Base-by-base conservation (phyloP, 2,113 vertebrate species). In the Notechis scutatus region DNA sequence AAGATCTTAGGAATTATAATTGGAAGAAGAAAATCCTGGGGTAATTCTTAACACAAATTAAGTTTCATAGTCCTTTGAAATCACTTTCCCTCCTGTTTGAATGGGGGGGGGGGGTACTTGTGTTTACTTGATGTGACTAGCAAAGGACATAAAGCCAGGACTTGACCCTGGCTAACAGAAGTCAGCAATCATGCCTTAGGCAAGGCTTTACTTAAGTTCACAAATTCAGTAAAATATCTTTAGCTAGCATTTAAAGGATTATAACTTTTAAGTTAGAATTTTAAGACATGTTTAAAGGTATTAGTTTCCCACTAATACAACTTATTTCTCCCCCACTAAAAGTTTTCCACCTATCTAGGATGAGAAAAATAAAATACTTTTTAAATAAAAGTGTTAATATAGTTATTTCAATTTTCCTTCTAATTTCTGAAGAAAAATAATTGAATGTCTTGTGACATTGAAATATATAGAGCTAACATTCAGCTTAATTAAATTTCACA, bases 181-280 rank as follows among this genome's bases (percentile, higher is more conserved):
- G 88, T 0, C 74, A 0, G 0, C 88, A 81, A 0, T 3, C 85
- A 94, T 69, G 3, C 39, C 50, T n/a, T 26, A 59, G 55, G 26
- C 87, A 59, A 56, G 64, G 26, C 24, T 56, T 42, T 69, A 64
- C 5, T 64, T 15, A 85, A 59, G 87, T 39, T 88, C 34, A 56
- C 8, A 74, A 21, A 9, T 81, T 87, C 56, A 39, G 0, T 0
- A 0, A 4, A 0, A 0, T 90, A 55, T 90, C 69, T 0, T 18
- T 2, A 92, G 23, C 92, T 59, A 93, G 61, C 42, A 91, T 21
- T 26, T 92, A 29, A n/a, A 1, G 3, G 88, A 23, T 47, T 88
- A 96, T 74, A 6, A 90, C 50, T 81, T 91, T 88, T 91, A 55
- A 14, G 74, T 90, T 92, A 52, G 88, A 55, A 61, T 61, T 61